Base-by-base conservation (phyloP, 2,797 vertebrate species). In the Pangasius krempfi region DNA sequence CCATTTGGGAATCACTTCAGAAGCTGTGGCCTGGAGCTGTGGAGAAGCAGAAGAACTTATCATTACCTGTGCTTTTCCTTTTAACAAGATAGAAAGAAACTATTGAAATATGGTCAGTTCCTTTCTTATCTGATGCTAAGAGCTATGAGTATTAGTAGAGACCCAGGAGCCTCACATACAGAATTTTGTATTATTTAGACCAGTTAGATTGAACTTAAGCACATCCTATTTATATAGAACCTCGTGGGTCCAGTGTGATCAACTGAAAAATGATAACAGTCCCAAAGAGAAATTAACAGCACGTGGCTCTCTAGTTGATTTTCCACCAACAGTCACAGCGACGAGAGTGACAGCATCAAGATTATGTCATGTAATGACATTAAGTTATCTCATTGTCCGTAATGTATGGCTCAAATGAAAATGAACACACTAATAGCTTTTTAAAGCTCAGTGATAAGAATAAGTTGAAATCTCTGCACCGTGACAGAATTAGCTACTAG, bases 141-240 rank as follows among this genome's bases (percentile, higher is more conserved):
- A 64, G 56, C n/a, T 86, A 70, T 80, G 47, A 60, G 64, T 52
- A 64, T 52, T 68, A 66, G 4, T 27, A n/a, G 30, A 86, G 33
- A 50, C 56, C 72, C 47, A 66, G 44, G n/a, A 37, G 72, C 30
- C n/a, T 66, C 47, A 87, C 64, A 66, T 30, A 14, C 68, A 33
- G 50, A 85, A 22, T 27, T 27, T 56, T 30, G 12, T 75, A 73
- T 75, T 86, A 37, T 78, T 78, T 47, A 27, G 47, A 52, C 3
- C 4, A 33, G 44, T 33, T 64, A 9, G 37, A 27, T n/a, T 83
- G 58, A 27, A 72, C 27, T 40, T 22, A 70, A 68, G n/a, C 84
- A 73, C 84, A 62, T 5, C 14, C 25, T 54, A 12, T 47, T 14
- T 37, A 50, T 25, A 10, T 56, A 33, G n/a, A 20, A 10, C 18